Evolutionary conservation across 2,113 vertebrate species (phyloP).

Genomic region (Cyphomyrus discorhynchus): DNA sequence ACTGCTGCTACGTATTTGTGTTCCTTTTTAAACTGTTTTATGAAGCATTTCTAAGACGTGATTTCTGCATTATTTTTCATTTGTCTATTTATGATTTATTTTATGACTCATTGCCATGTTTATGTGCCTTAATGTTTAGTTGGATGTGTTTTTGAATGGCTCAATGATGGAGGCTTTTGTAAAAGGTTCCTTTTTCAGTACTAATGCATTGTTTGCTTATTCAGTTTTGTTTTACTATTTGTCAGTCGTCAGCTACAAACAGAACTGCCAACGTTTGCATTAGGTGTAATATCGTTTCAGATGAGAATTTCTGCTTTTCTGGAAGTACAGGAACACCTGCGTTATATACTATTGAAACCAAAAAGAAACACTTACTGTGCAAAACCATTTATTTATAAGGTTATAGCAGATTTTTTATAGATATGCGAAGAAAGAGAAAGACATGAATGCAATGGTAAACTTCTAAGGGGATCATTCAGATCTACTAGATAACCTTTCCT

Average conservation of each 20-base stretch:
- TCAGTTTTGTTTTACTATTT: conserved; percentile 15
- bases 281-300: neutral
- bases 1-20: conserved; percentile 12
- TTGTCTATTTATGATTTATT: conserved; percentile 30
- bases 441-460: conserved; percentile 27
- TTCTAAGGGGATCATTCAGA: conserved; percentile 9
- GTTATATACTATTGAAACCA: conserved; percentile 40
- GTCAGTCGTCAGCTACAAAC: neutral
- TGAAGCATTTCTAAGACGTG: conserved; percentile 13
- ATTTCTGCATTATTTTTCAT: conserved; percentile 21
- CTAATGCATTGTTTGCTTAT: conserved; percentile 15
- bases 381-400: conserved; percentile 45
- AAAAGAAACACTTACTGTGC: conserved; percentile 26
- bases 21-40: conserved; percentile 13
- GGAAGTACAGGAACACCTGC: conserved; percentile 1
- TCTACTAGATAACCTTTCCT: neutral
- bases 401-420: conserved; percentile 26
- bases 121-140: conserved; percentile 49
- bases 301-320: neutral
- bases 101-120: conserved; percentile 47
- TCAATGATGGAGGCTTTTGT: conserved; percentile 27
- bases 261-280: conserved; percentile 1
- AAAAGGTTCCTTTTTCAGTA: neutral
- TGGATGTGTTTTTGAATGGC: conserved; percentile 17
- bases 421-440: neutral